Base-by-base conservation (phyloP, 2,888 invertebrate genomes). In the Cosmorhoe ocellata region DNA sequence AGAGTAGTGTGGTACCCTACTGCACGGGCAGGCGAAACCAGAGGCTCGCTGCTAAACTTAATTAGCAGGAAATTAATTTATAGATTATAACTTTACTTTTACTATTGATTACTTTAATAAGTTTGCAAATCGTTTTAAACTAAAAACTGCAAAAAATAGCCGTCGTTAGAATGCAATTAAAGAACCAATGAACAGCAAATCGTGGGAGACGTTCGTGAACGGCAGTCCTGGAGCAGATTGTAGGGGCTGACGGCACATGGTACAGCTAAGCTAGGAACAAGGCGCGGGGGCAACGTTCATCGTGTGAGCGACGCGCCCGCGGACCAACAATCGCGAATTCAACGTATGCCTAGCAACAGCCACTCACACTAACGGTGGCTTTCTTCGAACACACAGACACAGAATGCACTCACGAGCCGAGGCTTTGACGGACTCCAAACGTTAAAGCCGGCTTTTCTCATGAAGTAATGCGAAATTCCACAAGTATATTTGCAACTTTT, bases 251-350 rank as follows among this genome's bases (percentile, higher is more conserved):
- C 32, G 30, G 48, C 48, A 47, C 54, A 41, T 43, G 51, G 44
- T 45, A 46, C 55, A 34, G 45, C 37, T 45, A 51, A 51, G 51
- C 54, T 57, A 46, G 53, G 41, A 38, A 46, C 48, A 42, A 36
- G 67, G 64, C 66, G 67, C 75, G 84, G 79, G 87, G 88, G 87
- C 88, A 88, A 88, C 77, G 88, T 73, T 86, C 87, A 86, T 81
- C 88, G 88, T 88, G 88, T 87, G 88, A 88, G 85, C 85, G 82
- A 68, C 76, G 80, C 79, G 81, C 72, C 79, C 81, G 76, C 74
- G 72, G 67, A 64, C 74, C 76, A 81, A 84, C 87, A 84, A 84
- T 86, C 81, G 88, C 87, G 78, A 87, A 86, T 84, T 79, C 84
- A 81, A 76, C 77, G 74, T 79, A 79, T 79, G 82, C 87, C 81